Conservation (phyloP, 2,113 vertebrate genomes). For the Heptranchias perlo region DNA sequence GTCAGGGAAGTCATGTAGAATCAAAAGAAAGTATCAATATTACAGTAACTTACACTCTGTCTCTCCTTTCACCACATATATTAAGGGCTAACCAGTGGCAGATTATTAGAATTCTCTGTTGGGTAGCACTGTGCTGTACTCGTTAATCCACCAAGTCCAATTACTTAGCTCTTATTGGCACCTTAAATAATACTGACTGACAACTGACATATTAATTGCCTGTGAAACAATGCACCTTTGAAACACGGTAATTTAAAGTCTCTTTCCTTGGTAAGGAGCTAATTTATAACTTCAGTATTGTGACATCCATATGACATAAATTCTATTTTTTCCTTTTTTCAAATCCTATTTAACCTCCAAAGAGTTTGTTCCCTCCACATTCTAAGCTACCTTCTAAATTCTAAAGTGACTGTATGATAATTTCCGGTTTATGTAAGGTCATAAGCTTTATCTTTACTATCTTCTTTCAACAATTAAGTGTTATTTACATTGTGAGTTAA, state of each 20-base stretch:
- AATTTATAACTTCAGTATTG: slow-evolving; percentile 51
- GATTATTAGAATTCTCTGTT: slow-evolving; percentile 39
- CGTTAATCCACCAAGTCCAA: slow-evolving; percentile 45
- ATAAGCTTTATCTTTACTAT: not conserved
- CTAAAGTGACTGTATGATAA: not conserved
- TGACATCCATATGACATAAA: slow-evolving; percentile 45
- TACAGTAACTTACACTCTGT: slow-evolving; percentile 30
- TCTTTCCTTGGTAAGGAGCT: slow-evolving; percentile 49
- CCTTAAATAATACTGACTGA: slow-evolving; percentile 54
- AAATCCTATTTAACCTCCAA: slow-evolving; percentile 34
- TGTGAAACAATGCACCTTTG: slow-evolving; percentile 53
- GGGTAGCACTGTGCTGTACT: slow-evolving; percentile 35
- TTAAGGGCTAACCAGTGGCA: slow-evolving; percentile 30
- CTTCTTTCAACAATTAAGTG: not conserved
- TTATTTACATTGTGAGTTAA: not conserved
- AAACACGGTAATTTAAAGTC: slow-evolving; percentile 51
- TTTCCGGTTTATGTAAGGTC: slow-evolving; percentile 3
- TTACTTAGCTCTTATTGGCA: slow-evolving; percentile 45
- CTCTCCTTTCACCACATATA: slow-evolving; percentile 34
- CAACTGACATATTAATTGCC: slow-evolving; percentile 53
- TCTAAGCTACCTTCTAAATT: not conserved
- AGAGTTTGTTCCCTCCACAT: not conserved
- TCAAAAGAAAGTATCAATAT: slow-evolving; percentile 39
- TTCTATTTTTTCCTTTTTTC: not conserved
- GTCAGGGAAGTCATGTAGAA: not conserved